These are phyloP conservation scores for Tachysurus vachellii DNA, from an alignment of 2,113 vertebrate genomes.

Conservation along the genomic window DNA sequence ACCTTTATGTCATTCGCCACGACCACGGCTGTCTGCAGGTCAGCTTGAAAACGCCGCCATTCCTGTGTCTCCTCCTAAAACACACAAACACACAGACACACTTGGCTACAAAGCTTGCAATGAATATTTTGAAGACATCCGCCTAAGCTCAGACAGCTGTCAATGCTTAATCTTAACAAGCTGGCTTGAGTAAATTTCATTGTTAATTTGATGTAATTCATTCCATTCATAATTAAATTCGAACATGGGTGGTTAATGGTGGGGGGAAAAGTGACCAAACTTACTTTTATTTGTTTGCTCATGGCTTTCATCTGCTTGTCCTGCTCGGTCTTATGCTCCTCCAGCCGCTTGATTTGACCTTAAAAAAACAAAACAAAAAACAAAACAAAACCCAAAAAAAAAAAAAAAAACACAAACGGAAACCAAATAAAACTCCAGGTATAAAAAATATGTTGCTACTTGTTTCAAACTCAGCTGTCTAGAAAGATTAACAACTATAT, in stretches of 20 bases:
- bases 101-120: background rate
- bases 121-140: background rate
- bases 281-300: slow-evolving; percentile 89
- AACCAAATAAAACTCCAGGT: too few relatives aligned
- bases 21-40: slow-evolving; percentile 95
- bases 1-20: slow-evolving; percentile 98
- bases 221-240: background rate
- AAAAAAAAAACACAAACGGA: too few relatives aligned
- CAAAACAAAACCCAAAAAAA: background rate
- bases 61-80: slow-evolving; percentile 91
- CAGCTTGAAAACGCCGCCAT: slow-evolving; percentile 94
- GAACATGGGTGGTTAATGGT: too few relatives aligned
- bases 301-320: slow-evolving; percentile 87
- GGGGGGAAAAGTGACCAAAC: background rate
- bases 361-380: slow-evolving; percentile 45
- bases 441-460: background rate
- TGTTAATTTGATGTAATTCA: background rate
- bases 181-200: background rate
- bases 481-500: background rate
- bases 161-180: background rate
- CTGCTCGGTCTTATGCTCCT: slow-evolving; percentile 87
- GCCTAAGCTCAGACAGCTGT: background rate
- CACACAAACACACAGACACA: background rate
- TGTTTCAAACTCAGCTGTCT: background rate
- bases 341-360: slow-evolving; percentile 86